Base-by-base conservation (phyloP, 2,113 vertebrate genomes). In the Ia io region DNA sequence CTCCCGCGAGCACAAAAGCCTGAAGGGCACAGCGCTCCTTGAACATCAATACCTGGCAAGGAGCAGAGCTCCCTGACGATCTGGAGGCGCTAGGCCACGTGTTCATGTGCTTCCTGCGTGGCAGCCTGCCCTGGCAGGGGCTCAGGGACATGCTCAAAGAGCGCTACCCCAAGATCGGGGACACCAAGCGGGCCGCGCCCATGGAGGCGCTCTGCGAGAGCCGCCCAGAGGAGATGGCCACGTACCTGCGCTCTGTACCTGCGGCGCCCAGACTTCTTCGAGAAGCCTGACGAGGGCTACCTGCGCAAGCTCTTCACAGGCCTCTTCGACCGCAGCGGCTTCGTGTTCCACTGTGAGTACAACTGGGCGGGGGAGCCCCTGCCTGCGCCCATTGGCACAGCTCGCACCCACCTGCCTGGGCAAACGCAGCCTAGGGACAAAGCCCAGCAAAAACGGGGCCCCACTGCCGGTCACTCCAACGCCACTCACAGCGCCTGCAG, bases 1-100 rank as follows among this genome's bases (percentile, higher is more conserved):
- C 0, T 99, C 99, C 98, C 98, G 99, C 97, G 99, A 99, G 99
- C 99, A 99, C 99, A 99, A 99, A 98, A 99, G 99, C 98, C 98
- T 99, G 98, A 99, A 99, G 5, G 99, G 99, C 97, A 99, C 99
- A 0, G 99, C 99, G 99, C 93, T 99, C 99, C 98, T 99, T 99
- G 99, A 99, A 99, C 99, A 99, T 99, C 98, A 99, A 99, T 98
- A 99, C 98, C 98, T 99, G 69, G 99, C 95, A 99, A 99, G 98
- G 99, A 99, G 97, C 99, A 99, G 99, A 99, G 99, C 99, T 99
- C 98, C 98, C 99, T 97, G 99, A 99, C 0, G 99, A 99, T 97
- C 98, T 99, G 98, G 99, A 99, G 98, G 99, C 99, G 0, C 97
- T 99, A 97, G 99, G 99, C 95, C 99, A 99, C 98, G 99, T 99